These are phyloP conservation scores for Lasius fuliginosus DNA, from an alignment of 2,888 invertebrate species.

Conservation along the genomic window DNA sequence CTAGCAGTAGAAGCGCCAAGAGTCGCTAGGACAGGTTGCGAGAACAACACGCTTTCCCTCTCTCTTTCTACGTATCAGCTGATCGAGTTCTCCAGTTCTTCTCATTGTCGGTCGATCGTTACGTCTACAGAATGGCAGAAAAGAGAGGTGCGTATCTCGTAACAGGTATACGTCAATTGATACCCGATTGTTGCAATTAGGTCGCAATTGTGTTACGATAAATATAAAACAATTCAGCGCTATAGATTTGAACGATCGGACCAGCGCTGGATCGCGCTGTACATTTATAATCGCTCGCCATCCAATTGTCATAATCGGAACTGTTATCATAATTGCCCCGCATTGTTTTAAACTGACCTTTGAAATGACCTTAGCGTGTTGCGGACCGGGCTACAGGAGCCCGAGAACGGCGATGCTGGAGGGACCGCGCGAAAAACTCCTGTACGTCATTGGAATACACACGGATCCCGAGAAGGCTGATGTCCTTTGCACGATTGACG, in stretches of 20 bases:
- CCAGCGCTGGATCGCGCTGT: neutral
- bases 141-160: neutral
- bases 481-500: slow-evolving; percentile 96
- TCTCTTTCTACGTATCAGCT: neutral
- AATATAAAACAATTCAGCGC: neutral
- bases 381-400: slow-evolving; percentile 92
- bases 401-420: slow-evolving; percentile 93
- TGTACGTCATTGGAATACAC: slow-evolving; percentile 96
- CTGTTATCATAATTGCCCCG: neutral
- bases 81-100: neutral
- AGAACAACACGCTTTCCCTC: neutral
- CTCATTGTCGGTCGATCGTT: neutral
- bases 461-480: slow-evolving; percentile 93
- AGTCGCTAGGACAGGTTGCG: no score
- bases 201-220: neutral
- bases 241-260: neutral
- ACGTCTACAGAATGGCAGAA: neutral
- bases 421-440: slow-evolving; percentile 94
- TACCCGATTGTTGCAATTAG: neutral
- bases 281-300: neutral
- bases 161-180: neutral
- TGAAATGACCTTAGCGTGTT: slow-evolving; percentile 56
- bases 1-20: neutral
- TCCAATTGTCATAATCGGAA: neutral
- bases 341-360: neutral